Base-by-base conservation (phyloP, 2,113 vertebrate genomes). In the Erythrolamprus reginae region DNA sequence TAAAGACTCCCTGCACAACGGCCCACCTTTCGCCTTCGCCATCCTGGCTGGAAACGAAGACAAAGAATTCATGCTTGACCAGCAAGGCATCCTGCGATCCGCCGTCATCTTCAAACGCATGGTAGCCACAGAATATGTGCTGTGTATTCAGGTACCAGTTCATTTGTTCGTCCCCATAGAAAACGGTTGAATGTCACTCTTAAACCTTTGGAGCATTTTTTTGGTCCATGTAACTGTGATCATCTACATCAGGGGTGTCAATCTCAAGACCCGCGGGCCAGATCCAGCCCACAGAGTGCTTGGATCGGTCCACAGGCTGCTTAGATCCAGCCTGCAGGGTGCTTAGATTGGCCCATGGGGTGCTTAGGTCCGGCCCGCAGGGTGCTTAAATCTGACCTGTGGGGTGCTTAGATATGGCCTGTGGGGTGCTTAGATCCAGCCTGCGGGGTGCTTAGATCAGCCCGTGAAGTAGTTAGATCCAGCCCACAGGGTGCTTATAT, bases 1-100 rank as follows among this genome's bases (percentile, higher is more conserved):
- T 97, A 98, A 97, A 95, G 99, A 99, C 94, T 98, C 99, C 89
- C 98, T 98, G 94, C 98, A 98, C 96, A 99, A 99, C 21, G 99
- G 99, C 33, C 98, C 98, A 1, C 99, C 99, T 42, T 99, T 99
- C 92, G 96, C 98, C 56, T 99, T 99, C 96, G 96, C 93, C 89
- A 98, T 99, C 94, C 93, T 99, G 89, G 97, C 98, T 45, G 99
- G 99, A 92, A 99, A 99, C 10, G 98, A 99, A 93, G 98, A 98
- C 4, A 95, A 97, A 84, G 98, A 98, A 92, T 99, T 99, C 93
- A 47, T 97, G 0, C 92, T 99, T 96, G 98, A 99, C 88, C 96
- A 97, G 33, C 97, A 98, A 0, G 99, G 99, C 13, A 93, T 98
- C 65, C 96, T 99, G 91, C 97, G 98, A 28, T 98, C 99, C 82